Conservation (phyloP, 2,797 vertebrate genomes). For the Halcyon badia region DNA sequence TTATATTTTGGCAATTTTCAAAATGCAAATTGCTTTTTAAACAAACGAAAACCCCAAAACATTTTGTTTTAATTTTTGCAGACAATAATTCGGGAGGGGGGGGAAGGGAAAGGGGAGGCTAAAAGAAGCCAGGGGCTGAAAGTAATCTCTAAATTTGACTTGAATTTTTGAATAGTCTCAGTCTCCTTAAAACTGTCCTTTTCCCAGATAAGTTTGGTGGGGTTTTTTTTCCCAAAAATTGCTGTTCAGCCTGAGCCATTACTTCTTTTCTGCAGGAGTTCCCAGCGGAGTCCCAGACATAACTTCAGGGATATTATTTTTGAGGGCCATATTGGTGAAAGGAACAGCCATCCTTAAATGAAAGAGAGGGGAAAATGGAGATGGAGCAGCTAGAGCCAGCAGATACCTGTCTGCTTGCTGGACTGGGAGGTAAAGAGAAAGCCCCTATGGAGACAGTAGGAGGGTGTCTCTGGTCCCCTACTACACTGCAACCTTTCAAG, state of each 20-base stretch:
- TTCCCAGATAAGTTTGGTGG: neutral
- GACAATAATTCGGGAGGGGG: slow-evolving; percentile 37
- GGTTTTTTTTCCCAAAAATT: neutral
- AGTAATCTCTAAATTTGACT: slow-evolving; percentile 55
- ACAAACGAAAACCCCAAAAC: slow-evolving; percentile 54
- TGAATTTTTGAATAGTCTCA: slow-evolving; percentile 36
- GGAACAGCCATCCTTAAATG: neutral
- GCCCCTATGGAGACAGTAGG: accelerated
- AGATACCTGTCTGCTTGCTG: neutral
- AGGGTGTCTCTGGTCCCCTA: neutral
- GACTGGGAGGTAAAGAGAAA: neutral
- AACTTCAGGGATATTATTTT: neutral
- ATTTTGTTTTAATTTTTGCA: slow-evolving; percentile 72
- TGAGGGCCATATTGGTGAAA: neutral
- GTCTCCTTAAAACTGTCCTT: slow-evolving; percentile 27
- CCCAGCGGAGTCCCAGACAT: neutral
- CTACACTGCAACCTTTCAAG: accelerated
- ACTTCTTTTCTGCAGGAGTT: neutral
- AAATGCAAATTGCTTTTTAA: slow-evolving; percentile 68
- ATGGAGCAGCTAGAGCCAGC: neutral
- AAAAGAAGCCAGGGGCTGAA: slow-evolving; percentile 51
- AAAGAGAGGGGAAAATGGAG: neutral
- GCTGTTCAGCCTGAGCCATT: neutral
- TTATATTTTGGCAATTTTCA: slow-evolving; percentile 68
- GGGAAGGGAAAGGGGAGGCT: neutral